Conservation (phyloP, 1,140 invertebrate species). For the Tenebrio molitor region DNA sequence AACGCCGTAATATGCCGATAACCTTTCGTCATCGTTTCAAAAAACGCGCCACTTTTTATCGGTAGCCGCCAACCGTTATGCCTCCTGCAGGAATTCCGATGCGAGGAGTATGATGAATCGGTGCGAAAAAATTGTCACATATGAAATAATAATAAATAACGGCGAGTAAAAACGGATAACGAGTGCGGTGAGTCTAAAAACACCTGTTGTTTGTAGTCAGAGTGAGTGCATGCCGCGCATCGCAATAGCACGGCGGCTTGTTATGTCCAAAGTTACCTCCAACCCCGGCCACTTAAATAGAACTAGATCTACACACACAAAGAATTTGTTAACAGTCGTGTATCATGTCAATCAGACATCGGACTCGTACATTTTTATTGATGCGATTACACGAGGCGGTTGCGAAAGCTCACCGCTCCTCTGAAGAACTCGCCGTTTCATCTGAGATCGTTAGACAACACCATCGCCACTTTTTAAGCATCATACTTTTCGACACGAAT, state of each 20-base stretch:
- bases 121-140: slow-evolving; percentile 57
- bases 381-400: slow-evolving; percentile 48
- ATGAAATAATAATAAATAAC: slow-evolving; percentile 62
- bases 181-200: slow-evolving; percentile 60
- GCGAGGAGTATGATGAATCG: slow-evolving; percentile 51
- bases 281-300: slow-evolving; percentile 59
- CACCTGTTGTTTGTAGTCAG: slow-evolving; percentile 61
- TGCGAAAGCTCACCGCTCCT: slow-evolving; percentile 26
- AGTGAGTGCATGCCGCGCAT: slow-evolving; percentile 60
- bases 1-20: slow-evolving; percentile 15
- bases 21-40: slow-evolving; percentile 4
- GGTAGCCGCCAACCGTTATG: not conserved
- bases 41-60: slow-evolving; percentile 7
- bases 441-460: slow-evolving; percentile 21
- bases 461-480: slow-evolving; percentile 16
- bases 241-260: slow-evolving; percentile 62
- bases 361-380: slow-evolving; percentile 56
- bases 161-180: slow-evolving; percentile 58
- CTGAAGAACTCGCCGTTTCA: slow-evolving; percentile 14
- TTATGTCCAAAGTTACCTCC: slow-evolving; percentile 61
- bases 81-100: slow-evolving; percentile 1
- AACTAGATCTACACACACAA: slow-evolving; percentile 61
- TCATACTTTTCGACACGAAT: slow-evolving; percentile 37
- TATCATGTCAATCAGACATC: slow-evolving; percentile 63
- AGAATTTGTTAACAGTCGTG: slow-evolving; percentile 60